These are phyloP conservation scores for Ochropleura leucogaster DNA, from an alignment of 2,888 invertebrate genomes.

Conservation along the genomic window DNA sequence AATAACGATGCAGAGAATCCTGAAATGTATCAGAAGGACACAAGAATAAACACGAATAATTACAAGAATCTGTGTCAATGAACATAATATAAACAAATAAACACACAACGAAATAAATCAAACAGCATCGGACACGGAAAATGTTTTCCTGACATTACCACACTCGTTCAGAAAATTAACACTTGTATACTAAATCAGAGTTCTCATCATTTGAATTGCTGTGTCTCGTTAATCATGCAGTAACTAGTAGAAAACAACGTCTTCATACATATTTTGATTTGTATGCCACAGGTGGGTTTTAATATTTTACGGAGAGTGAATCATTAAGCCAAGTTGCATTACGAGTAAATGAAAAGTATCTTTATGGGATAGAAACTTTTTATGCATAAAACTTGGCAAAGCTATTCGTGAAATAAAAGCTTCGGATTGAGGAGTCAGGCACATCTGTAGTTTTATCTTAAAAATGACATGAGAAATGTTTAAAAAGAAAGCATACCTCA, in stretches of 20 bases:
- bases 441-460: conserved; percentile 14
- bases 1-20: background rate
- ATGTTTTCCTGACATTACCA: conserved; percentile 27
- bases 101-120: conserved; percentile 29
- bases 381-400: conserved; percentile 70
- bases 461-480: background rate
- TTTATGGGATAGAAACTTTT: conserved; percentile 78
- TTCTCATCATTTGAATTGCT: conserved; percentile 37
- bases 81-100: conserved; percentile 9
- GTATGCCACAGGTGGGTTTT: conserved; percentile 65
- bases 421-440: conserved; percentile 64
- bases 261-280: conserved; percentile 46
- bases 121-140: conserved; percentile 10
- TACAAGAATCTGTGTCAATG: conserved; percentile 20
- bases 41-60: background rate
- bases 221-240: conserved; percentile 45
- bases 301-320: conserved; percentile 57
- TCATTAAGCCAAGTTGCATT: conserved; percentile 62
- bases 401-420: conserved; percentile 70
- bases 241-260: conserved; percentile 40
- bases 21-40: no score
- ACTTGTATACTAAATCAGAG: conserved; percentile 46
- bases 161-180: conserved; percentile 38
- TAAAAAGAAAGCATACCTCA: no score
- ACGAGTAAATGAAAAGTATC: conserved; percentile 70